Conservation (phyloP, 1,140 invertebrate species). For the Ephestia elutella region DNA sequence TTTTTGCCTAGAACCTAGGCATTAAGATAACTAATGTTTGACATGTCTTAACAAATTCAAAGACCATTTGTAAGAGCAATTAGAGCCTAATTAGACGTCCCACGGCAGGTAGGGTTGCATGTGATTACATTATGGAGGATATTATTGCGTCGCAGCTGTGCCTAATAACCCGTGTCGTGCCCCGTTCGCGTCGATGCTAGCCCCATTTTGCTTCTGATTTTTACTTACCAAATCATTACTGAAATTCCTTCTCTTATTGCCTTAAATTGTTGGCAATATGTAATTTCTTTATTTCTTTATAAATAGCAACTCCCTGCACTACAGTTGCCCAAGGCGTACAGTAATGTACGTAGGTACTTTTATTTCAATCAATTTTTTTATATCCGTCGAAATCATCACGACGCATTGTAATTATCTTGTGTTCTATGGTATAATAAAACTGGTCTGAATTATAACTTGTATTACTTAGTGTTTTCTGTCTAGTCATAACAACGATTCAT, state of each 20-base stretch:
- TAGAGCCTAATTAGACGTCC: neutral
- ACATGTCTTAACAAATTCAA: neutral
- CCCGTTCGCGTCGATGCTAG: slow-evolving; percentile 16
- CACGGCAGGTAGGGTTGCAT: slow-evolving; percentile 10
- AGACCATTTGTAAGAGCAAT: neutral
- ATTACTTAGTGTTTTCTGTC: neutral
- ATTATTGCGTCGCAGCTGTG: slow-evolving; percentile 23
- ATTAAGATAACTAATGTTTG: no score
- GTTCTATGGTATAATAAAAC: no score
- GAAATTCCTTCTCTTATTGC: neutral
- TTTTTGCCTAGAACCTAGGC: no score
- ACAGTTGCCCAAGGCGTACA: no score
- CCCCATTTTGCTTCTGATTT: neutral
- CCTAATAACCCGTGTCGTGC: slow-evolving; percentile 16
- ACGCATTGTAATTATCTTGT: no score
- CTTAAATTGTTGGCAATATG: no score
- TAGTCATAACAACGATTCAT: neutral
- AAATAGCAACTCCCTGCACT: no score
- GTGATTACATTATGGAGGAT: slow-evolving; percentile 14
- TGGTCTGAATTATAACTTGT: no score
- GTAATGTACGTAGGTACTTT: no score
- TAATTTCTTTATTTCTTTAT: no score
- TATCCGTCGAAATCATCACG: no score
- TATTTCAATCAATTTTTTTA: no score
- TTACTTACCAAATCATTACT: neutral